Evolutionary conservation across 2,113 vertebrate species (phyloP).

Genomic region (Colinus virginianus): DNA sequence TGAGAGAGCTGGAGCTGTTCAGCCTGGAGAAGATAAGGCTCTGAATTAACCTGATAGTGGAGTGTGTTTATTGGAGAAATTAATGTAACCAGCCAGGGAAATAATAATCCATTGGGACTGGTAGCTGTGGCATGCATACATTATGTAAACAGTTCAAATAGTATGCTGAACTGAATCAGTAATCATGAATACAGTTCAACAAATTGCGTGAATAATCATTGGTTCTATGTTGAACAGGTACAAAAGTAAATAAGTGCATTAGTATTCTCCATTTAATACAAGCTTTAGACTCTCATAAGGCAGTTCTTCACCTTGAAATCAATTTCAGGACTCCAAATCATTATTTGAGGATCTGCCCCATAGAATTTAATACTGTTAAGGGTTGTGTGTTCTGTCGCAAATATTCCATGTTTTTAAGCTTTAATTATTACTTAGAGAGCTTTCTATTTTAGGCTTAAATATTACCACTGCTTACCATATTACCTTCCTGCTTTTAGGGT

Average conservation of each 20-base stretch:
- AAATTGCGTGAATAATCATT: constrained; percentile 16
- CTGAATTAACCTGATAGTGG: background rate
- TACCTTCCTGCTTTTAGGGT: background rate
- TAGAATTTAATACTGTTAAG: background rate
- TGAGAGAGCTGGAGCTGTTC: no score
- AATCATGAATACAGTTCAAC: background rate
- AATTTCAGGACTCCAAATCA: background rate
- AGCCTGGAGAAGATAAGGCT: no score
- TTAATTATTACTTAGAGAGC: background rate
- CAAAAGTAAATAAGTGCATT: background rate
- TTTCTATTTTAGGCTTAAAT: background rate
- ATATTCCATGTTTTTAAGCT: background rate
- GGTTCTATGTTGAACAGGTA: background rate
- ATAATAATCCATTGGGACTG: background rate
- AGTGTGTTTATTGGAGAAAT: background rate
- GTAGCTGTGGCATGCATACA: background rate
- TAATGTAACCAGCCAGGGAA: background rate
- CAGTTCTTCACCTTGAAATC: constrained; percentile 1
- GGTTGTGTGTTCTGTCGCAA: background rate
- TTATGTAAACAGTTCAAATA: background rate
- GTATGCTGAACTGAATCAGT: background rate
- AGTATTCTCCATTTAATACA: constrained; percentile 21
- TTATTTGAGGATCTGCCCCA: constrained; percentile 1
- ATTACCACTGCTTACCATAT: background rate
- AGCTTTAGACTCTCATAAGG: background rate